These are phyloP conservation scores for Drosophila willistoni DNA, from an alignment of 1,140 invertebrate species.

Conservation along the genomic window DNA sequence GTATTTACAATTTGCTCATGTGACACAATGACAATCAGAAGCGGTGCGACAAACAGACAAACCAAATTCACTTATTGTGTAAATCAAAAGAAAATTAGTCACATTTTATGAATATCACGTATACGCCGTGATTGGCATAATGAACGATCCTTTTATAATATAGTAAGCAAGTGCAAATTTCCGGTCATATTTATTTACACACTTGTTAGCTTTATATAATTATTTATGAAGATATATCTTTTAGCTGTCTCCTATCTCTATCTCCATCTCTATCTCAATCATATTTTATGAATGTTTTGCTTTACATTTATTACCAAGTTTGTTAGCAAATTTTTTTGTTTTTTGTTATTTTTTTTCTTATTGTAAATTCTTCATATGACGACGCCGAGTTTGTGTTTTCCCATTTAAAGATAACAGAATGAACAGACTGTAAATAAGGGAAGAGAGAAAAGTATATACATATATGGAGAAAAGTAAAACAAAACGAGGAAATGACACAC, in stretches of 20 bases:
- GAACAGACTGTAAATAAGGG: constrained; percentile 14
- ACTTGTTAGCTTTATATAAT: constrained; percentile 32
- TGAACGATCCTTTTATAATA: constrained; percentile 41
- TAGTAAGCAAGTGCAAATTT: constrained; percentile 52
- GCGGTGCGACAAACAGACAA: background rate
- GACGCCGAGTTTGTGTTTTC: constrained; percentile 24
- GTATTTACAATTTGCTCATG: constrained; percentile 26
- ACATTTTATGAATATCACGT: constrained; percentile 56
- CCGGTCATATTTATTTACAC: constrained; percentile 42
- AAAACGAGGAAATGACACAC: constrained; percentile 30
- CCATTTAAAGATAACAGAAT: constrained; percentile 34
- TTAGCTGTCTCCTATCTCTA: background rate
- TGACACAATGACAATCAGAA: constrained; percentile 25
- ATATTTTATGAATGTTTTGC: background rate
- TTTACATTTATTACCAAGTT: constrained; percentile 12
- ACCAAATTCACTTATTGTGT: background rate
- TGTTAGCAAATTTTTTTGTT: background rate
- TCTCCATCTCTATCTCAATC: background rate
- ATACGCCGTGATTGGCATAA: constrained; percentile 47
- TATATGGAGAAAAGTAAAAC: constrained; percentile 23
- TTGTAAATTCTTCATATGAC: constrained; percentile 43
- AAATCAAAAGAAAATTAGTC: constrained; percentile 12
- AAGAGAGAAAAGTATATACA: background rate
- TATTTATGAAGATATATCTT: constrained; percentile 35
- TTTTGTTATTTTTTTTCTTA: background rate